Evolutionary conservation across 2,888 invertebrate genomes (phyloP), one percentile per base, ranked within the genome.

Genomic region (Sinhomidia bicolor): DNA sequence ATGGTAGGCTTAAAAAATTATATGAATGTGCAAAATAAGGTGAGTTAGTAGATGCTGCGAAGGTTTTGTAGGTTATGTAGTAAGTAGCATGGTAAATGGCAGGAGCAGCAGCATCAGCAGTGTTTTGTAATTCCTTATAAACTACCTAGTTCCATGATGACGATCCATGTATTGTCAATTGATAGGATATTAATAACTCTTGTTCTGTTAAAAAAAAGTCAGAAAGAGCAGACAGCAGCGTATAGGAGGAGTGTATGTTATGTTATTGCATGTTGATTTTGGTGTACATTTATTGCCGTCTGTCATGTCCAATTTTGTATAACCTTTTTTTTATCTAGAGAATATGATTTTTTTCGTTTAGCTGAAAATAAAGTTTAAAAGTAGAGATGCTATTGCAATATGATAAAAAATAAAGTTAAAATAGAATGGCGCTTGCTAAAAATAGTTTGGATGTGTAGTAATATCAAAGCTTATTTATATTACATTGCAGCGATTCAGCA

Each of bases 41-140:
- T 32, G 36, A 29, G 36, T 65, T 36, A 65, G 32, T n/a, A n/a
- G n/a, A n/a, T n/a, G n/a, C n/a, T n/a, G n/a, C n/a, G n/a, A n/a
- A n/a, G n/a, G n/a, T n/a, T n/a, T n/a, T n/a, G n/a, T n/a, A n/a
- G n/a, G n/a, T n/a, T n/a, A 65, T 36, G 26, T 29, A 26, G 65
- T 65, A 2, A 65, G 57, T 54, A 54, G 54, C 17, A 17, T 60
- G 23, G 62, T 62, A 29, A 62, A 62, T 29, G 29, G 62, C 6
- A 68, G 36, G 3, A 20, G 68, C 9, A 20, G 47, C 4, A 17
- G 14, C 0, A 26, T 47, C 12, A 71, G 32, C 23, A 74, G 1
- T 41, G 12, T 7, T 47, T n/a, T n/a, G 74, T 29, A 32, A 65
- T 65, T 65, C 62, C 62, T 65, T 65, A 65, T 32, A 65, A n/a